Conservation (phyloP, 2,888 invertebrate species). For the Mesoligia furuncula region DNA sequence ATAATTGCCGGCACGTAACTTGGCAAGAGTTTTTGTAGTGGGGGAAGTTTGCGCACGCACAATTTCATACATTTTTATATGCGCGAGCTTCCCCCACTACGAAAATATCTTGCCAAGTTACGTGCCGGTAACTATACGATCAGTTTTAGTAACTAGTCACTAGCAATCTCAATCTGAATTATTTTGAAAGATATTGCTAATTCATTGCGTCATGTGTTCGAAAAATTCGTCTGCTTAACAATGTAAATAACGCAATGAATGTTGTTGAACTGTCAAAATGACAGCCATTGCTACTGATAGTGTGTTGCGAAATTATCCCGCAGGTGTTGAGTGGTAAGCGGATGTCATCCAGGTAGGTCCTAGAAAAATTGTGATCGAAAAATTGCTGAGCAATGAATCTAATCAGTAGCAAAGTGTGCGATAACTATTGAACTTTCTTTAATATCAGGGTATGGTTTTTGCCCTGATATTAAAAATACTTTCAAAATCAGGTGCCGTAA, state of each 20-base stretch:
- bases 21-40: too few relatives aligned
- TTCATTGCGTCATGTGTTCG: background rate
- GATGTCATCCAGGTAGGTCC: background rate
- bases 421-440: background rate
- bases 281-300: background rate
- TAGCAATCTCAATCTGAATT: background rate
- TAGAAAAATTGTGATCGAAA: background rate
- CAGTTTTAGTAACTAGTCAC: background rate
- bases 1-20: too few relatives aligned
- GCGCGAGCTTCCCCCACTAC: too few relatives aligned
- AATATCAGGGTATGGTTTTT: background rate
- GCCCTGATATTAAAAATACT: conserved; percentile 1
- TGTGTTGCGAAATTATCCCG: background rate
- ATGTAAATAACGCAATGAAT: background rate
- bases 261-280: background rate
- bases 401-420: background rate
- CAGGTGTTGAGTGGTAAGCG: background rate
- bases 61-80: too few relatives aligned
- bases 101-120: too few relatives aligned
- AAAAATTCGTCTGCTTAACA: background rate
- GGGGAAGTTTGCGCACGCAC: too few relatives aligned
- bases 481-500: too few relatives aligned
- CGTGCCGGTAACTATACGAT: too few relatives aligned
- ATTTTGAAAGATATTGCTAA: background rate
- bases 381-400: background rate